Evolutionary conservation across 2,888 invertebrate species (phyloP), one percentile per base, ranked within the genome.

Genomic region (Hipparchia sbordonii): DNA sequence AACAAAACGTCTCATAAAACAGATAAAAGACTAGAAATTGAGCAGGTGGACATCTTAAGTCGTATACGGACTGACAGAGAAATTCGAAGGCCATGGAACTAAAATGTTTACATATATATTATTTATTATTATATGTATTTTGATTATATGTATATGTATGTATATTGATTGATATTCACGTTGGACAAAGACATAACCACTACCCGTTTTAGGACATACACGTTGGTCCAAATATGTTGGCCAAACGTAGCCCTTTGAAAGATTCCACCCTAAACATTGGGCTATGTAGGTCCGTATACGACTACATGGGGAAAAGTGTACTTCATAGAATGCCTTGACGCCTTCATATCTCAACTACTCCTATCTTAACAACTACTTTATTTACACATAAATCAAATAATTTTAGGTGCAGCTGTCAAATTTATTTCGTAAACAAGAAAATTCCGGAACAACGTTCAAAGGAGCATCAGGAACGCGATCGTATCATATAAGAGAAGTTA

Each of bases 1-100:
- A 6, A 65, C 10, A 56, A 67, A 65, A 56, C 39, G 39, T 8
- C 45, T 45, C 45, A 45, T 67, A 67, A 56, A 67, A 56, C 9
- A 60, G 74, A 79, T 77, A 78, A 80, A 82, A 83, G 90, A 90
- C 90, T 89, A 90, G 89, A 89, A 82, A 84, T 85, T 89, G 89
- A 89, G 83, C 67, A 33, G 60, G 72, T 68, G 74, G 72, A 74
- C 73, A 51, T 51, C 8, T 8, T 51, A 57, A 52, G 48, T 56
- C 65, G 60, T 57, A 33, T 45, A 45, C 39, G 10, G 6, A 9
- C 12, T 51, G 52, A 59, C 13, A 48, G 62, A n/a, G 4, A 12
- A n/a, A 5, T 7, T 7, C 23, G 8, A 57, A 8, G 13, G 56
- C 6, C 6, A n/a, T 5, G 48, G 48, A 6, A 54, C 6, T n/a